Evolutionary conservation across 2,797 vertebrate species (phyloP), one percentile per base, ranked within the genome.

Genomic region (Acanthornis magna): DNA sequence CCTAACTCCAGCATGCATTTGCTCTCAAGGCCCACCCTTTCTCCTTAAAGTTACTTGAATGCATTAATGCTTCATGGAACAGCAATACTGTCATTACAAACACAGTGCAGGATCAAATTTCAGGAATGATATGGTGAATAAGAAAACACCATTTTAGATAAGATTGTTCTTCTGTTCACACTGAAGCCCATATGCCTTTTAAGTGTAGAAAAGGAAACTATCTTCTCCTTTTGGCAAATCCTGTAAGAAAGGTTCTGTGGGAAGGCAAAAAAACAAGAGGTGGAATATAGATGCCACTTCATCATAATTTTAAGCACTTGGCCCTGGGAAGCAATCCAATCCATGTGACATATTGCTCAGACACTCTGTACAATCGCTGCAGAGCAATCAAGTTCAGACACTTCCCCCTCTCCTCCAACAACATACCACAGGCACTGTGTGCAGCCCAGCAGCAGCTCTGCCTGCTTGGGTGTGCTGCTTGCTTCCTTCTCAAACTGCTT

Each of bases 161-260:
- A 36, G 26, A n/a, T 72, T 63, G 30, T 83, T 73, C 48, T 47
- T 15, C 65, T 88, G 48, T 43, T 93, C 62, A 26, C 51, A 9
- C 58, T 63, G 38, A 57, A 89, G 77, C 25, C 45, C 63, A 22
- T 40, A 72, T 30, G 16, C 57, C 82, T 91, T 88, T 26, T 36
- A 77, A 91, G 45, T 27, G 71, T 22, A 89, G 66, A 38, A 88
- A 80, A 93, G 47, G 21, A 82, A 85, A 54, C 23, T 34, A 32
- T 18, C 54, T 92, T 77, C 71, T 91, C 19, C 23, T 85, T 92
- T 85, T 75, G 87, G 75, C 94, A 93, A 93, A 45, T 63, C 50
- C 54, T 80, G 5, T 65, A 77, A 67, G 82, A 83, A 82, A 67
- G 57, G 21, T 72, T 92, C 75, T 77, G 47, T 51, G 36, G 47